These are phyloP conservation scores for Heterotis niloticus DNA, from an alignment of 2,113 vertebrate species.

Conservation along the genomic window DNA sequence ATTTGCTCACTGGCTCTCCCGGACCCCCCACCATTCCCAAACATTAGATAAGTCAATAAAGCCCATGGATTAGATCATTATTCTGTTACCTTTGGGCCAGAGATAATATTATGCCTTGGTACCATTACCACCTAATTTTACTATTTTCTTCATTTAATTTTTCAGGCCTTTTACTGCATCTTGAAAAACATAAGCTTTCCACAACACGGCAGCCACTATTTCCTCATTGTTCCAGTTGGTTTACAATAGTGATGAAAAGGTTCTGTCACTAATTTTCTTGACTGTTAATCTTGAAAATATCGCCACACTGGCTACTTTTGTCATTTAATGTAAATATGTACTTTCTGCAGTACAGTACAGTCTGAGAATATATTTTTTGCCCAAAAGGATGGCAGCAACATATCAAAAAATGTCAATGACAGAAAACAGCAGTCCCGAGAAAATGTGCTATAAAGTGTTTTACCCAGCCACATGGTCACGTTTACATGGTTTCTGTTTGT, in stretches of 20 bases:
- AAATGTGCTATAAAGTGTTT: too few species aligned
- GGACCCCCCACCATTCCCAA: conserved; percentile 20
- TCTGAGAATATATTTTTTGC: too few species aligned
- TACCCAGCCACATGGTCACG: too few species aligned
- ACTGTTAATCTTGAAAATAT: conserved; percentile 6
- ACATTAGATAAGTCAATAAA: conserved; percentile 34
- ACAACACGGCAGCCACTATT: background rate
- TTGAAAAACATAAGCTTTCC: background rate
- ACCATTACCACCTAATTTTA: conserved; percentile 41
- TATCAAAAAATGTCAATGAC: too few species aligned
- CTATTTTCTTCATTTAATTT: background rate
- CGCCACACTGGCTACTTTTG: background rate
- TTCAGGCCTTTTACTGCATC: background rate
- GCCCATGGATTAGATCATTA: conserved; percentile 35
- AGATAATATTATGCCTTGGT: conserved; percentile 41
- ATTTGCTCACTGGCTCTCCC: background rate
- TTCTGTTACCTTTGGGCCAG: conserved; percentile 39
- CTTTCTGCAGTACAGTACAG: too few species aligned
- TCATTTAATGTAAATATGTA: too few species aligned
- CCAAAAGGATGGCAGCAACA: too few species aligned
- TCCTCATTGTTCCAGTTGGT: background rate
- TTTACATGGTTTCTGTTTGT: too few species aligned
- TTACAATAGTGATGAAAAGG: background rate
- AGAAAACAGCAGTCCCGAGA: too few species aligned
- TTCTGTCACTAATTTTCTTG: background rate